Evolutionary conservation across 2,797 vertebrate genomes (phyloP), one percentile per base, ranked within the genome.

Genomic region (Florisuga fusca): DNA sequence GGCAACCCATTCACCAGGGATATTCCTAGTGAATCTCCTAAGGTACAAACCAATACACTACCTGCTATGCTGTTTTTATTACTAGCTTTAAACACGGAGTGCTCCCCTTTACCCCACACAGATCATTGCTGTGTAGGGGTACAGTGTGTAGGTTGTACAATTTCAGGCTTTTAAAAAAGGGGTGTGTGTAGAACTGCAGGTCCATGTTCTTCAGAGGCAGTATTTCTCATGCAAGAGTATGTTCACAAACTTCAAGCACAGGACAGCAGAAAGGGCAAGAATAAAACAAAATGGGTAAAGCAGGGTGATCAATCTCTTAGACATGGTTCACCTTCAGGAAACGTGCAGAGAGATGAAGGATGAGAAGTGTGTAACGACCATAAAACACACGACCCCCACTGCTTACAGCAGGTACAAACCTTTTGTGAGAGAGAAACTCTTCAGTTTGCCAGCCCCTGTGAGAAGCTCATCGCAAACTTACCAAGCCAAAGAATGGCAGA

Each of bases 131-230:
- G 51, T 43, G 55, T 67, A n/a, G n/a, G n/a, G n/a, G n/a, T n/a
- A n/a, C 51, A 48, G n/a, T 10, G 21, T 22, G 22, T 29, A 26
- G 21, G 14, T 26, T 50, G 22, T 51, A 21, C n/a, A 26, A 2
- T 19, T n/a, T 15, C 10, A 27, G 22, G 10, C 22, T 84, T 78
- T 78, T 62, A 10, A 23, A 50, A 50, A 81, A 71, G 25, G 25
- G 31, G 2, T 2, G 3, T 17, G 26, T 75, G 43, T 46, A 29
- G 54, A 78, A 68, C 0, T 45, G 17, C 2, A 25, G 26, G 13
- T 31, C 51, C 5, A 7, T 2, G n/a, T 25, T 43, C 57, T 6
- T 10, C 3, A 45, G 51, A 59, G 27, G 31, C 34, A 54, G 8
- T n/a, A n/a, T 27, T 69, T 58, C 43, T 77, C n/a, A 29, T 2